Base-by-base conservation (phyloP, 2,888 invertebrate genomes). In the Omphaloscelis lunosa region DNA sequence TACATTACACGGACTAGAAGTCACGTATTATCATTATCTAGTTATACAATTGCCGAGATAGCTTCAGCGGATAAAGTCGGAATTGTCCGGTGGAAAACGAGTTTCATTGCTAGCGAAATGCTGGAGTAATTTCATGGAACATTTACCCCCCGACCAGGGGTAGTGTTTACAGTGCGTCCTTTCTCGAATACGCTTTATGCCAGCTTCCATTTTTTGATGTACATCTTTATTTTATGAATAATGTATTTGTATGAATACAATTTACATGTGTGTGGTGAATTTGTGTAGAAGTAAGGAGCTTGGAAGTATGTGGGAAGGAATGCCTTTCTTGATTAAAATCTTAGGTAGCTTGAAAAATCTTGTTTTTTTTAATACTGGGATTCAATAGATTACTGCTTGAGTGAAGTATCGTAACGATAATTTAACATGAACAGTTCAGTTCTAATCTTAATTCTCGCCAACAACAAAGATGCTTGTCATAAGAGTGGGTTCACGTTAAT, bases 41-140 rank as follows among this genome's bases (percentile, higher is more conserved):
- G 85, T 87, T 85, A 88, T 79, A 89, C 83, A 86, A 84, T 81
- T 75, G 78, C 66, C 68, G 65, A 86, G 80, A 83, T 88, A 83
- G 88, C 87, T 90, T 89, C 86, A 89, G 87, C 80, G 90, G 89
- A 93, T 93, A 93, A 91, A 88, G 90, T 89, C 83, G 89, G 89
- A 93, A 92, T 93, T 93, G 93, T 92, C 90, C 89, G 87, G 91
- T 91, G 82, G 86, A 82, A 86, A 88, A 85, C 77, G 86, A 86
- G 86, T 86, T 88, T 85, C 88, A 88, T 86, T 85, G 86, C 87
- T 88, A 90, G 91, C 93, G 93, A 94, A 94, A 94, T 91, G 93
- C 92, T 92, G 91, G 93, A 92, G 94, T 95, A 95, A 95, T 95
- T 95, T 95, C 94, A 95, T 94, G 95, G 94, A 91, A 94, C 94